phyloP scores from a whole-genome alignment of 2,113 vertebrate genomes.

The Lethenteron camtschaticum region DNA sequence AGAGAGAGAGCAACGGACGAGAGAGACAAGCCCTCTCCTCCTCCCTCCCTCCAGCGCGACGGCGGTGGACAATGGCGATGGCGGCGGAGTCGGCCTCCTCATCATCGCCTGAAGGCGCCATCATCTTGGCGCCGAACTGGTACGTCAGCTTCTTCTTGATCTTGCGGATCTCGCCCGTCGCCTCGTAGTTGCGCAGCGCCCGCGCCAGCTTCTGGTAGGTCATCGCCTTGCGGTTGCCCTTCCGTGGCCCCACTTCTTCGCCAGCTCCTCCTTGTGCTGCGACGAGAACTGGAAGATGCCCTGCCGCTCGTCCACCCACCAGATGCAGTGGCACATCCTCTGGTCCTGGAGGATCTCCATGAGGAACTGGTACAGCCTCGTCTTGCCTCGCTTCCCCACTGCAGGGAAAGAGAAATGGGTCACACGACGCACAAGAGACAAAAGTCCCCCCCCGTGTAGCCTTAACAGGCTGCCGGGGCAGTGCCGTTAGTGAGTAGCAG shows the following conservation, averaged over 20 bases:
- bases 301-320: slow-evolving; percentile 43
- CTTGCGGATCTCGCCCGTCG: slow-evolving; percentile 31
- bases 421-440: neutral
- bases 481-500: neutral
- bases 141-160: slow-evolving; percentile 33
- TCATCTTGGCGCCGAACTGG: slow-evolving; percentile 24
- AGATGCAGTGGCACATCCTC: slow-evolving; percentile 98
- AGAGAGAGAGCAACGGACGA: too few species aligned
- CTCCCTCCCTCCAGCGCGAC: too few species aligned
- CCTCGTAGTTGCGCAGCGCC: slow-evolving; percentile 29
- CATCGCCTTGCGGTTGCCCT: slow-evolving; percentile 34
- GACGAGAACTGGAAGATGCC: slow-evolving; percentile 34
- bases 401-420: neutral
- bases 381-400: slow-evolving; percentile 29
- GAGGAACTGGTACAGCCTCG: slow-evolving; percentile 92
- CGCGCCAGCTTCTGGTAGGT: slow-evolving; percentile 35
- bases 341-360: slow-evolving; percentile 74
- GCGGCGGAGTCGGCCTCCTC: too few species aligned
- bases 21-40: too few species aligned
- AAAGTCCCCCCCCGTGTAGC: neutral
- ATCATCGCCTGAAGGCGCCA: slow-evolving; percentile 8
- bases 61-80: too few species aligned
- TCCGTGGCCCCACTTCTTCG: slow-evolving; percentile 31
- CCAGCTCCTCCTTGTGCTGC: slow-evolving; percentile 28
- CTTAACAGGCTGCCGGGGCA: neutral